Base-by-base conservation (phyloP, 1,140 invertebrate species). In the Vanessa tameamea region DNA sequence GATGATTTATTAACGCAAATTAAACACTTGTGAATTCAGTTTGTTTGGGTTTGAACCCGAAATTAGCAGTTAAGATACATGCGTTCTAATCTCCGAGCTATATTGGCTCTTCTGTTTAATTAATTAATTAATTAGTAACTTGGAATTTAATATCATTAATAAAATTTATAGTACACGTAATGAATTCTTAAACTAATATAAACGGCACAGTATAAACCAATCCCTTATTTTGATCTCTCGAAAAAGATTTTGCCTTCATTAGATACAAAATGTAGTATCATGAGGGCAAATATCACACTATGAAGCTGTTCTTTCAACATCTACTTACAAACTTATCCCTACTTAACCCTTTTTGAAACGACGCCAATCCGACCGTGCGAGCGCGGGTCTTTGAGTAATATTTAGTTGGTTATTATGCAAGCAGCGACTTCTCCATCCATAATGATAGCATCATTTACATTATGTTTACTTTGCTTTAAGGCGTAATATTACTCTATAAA, bases 311-410 rank as follows among this genome's bases (percentile, higher is more conserved):
- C 48, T 51, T 51, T 26, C 55, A 59, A 61, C 57, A 37, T 57
- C 9, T 12, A 57, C 53, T 57, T 55, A 67, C 50, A 43, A 16
- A n/a, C 48, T 51, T 67, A 67, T 67, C 66, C 53, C 14, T 57
- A 69, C 66, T 69, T 69, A 69, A 69, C 66, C 66, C 66, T 61
- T 61, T 57, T 61, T 61, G 57, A 61, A 61, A 23, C 57, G 57
- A 61, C 12, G 57, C 31, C 57, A 26, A 59, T 26, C 55, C 23
- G 55, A n/a, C 23, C 55, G 55, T 51, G n/a, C 23, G 26, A 20
- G 55, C 12, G n/a, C 23, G 57, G 55, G 23, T 55, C 65, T 26
- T 31, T 15, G n/a, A 53, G n/a, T 53, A 53, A 53, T n/a, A 53
- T 43, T 43, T 43, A 43, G 37, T 43, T 57, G 20, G 20, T 26